Conservation (phyloP, 2,888 invertebrate species). For the Plebejus anna region DNA sequence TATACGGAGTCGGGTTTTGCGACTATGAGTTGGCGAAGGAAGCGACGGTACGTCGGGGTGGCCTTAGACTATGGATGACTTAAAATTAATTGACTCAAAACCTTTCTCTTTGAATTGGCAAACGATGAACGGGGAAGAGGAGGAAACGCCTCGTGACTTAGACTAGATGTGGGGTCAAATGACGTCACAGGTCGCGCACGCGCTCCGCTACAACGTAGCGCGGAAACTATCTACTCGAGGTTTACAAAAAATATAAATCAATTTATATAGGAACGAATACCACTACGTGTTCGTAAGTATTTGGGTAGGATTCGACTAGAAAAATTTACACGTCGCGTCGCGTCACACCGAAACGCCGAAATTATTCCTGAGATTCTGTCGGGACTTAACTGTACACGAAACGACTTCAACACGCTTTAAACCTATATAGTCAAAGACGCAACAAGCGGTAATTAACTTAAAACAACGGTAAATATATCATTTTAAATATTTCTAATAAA, state of each 20-base stretch:
- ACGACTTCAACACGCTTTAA: conserved; percentile 46
- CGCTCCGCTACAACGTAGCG: conserved; percentile 52
- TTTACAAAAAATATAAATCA: conserved; percentile 47
- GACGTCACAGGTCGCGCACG: conserved; percentile 60
- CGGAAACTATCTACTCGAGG: conserved; percentile 59
- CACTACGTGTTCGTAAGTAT: conserved; percentile 59
- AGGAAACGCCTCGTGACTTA: conserved; percentile 52
- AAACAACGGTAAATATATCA: conserved; percentile 75
- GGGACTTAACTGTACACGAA: conserved; percentile 47
- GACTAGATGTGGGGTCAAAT: conserved; percentile 60
- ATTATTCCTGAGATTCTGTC: conserved; percentile 53
- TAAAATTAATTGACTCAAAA: conserved; percentile 77
- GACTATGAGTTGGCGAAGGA: conserved; percentile 55
- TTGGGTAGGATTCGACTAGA: conserved; percentile 73
- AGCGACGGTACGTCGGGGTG: conserved; percentile 57
- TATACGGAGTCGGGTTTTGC: conserved; percentile 47
- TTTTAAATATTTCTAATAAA: conserved; percentile 73
- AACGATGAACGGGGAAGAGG: conserved; percentile 46
- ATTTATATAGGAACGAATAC: conserved; percentile 65
- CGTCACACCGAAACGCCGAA: conserved; percentile 46
- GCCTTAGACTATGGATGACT: conserved; percentile 74
- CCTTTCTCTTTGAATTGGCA: conserved; percentile 57
- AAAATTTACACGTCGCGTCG: conserved; percentile 49
- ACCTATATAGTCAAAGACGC: conserved; percentile 66
- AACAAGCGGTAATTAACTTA: conserved; percentile 74